phyloP scores from a whole-genome alignment of 2,113 vertebrate species.

The Hippocampus abdominalis region DNA sequence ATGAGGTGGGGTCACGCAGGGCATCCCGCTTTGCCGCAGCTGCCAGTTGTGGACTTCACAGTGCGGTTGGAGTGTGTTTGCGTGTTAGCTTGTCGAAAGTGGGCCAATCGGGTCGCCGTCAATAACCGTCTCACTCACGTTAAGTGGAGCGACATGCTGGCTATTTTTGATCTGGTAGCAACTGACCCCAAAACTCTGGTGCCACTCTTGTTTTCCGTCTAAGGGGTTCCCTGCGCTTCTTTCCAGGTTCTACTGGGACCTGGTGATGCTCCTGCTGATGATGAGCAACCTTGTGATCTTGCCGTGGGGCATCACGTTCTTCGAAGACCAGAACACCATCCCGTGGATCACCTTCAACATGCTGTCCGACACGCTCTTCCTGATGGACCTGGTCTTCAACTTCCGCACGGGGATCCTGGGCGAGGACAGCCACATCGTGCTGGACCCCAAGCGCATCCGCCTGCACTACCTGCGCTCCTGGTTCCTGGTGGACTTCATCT shows the following conservation, averaged over 20 bases:
- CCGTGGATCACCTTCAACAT: constrained; percentile 77
- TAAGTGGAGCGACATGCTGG: too few species aligned
- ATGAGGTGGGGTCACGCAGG: constrained; percentile 26
- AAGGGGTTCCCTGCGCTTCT: neutral
- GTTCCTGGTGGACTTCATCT: constrained; percentile 76
- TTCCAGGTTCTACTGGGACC: constrained; percentile 76
- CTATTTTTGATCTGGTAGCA: too few species aligned
- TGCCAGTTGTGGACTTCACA: neutral
- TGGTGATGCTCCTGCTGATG: constrained; percentile 77
- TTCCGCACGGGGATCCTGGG: constrained; percentile 73
- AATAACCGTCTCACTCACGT: neutral
- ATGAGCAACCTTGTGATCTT: constrained; percentile 77
- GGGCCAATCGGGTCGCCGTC: neutral
- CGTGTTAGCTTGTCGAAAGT: neutral
- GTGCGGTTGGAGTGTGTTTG: too few species aligned
- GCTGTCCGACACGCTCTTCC: constrained; percentile 74
- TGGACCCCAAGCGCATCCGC: constrained; percentile 72
- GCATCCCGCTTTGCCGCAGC: too few species aligned
- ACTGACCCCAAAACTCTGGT: too few species aligned
- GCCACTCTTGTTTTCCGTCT: neutral
- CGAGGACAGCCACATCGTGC: constrained; percentile 71
- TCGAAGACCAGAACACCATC: constrained; percentile 73
- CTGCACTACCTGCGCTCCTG: constrained; percentile 68
- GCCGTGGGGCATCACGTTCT: constrained; percentile 78
- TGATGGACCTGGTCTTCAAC: constrained; percentile 73